Evolutionary conservation across 2,888 invertebrate species (phyloP), one percentile per base, ranked within the genome.

Genomic region (Drosophila engyochracea): DNA sequence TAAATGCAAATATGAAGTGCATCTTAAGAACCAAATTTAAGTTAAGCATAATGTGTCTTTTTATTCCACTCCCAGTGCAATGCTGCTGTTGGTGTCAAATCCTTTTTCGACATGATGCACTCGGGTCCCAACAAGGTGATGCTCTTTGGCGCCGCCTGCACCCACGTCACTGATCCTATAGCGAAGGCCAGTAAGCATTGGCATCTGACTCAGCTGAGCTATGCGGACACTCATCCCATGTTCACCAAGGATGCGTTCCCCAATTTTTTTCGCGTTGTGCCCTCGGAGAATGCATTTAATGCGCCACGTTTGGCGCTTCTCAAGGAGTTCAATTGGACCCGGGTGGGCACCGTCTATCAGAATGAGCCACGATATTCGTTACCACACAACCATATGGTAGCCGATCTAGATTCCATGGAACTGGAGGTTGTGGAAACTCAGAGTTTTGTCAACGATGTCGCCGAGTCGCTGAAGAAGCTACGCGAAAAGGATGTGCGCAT

Each of bases 191-290:
- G 98, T 65, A 98, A 98, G 91, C 98, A 98, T 93, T 99, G 99
- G 98, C 97, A 98, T 92, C 95, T 99, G 64, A 97, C 98, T 0
- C 99, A 98, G 97, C 94, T 99, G 12, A 98, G 99, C 19, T 99
- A 99, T 93, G 99, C 98, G 7, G 99, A 99, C 93, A 99, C 98
- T 6, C 98, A 99, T 94, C 99, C 99, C 1, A 98, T 98, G 97
- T 98, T 99, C 94, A 97, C 97, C 9, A 97, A 96, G 91, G 96
- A 97, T 90, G 97, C 97, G 82, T 99, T 98, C 93, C 98, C 98
- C 12, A 98, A 99, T 93, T 98, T 99, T 95, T 99, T 98, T 94
- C 96, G 99, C 59, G 97, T 99, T 76, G 99, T 99, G 28, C 99
- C 99, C 0, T 98, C 98, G 63, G 99, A 99, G 93, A 98, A 97